Evolutionary conservation across 1,140 invertebrate species (phyloP), one percentile per base, ranked within the genome.

Genomic region (Musca vetustissima): DNA sequence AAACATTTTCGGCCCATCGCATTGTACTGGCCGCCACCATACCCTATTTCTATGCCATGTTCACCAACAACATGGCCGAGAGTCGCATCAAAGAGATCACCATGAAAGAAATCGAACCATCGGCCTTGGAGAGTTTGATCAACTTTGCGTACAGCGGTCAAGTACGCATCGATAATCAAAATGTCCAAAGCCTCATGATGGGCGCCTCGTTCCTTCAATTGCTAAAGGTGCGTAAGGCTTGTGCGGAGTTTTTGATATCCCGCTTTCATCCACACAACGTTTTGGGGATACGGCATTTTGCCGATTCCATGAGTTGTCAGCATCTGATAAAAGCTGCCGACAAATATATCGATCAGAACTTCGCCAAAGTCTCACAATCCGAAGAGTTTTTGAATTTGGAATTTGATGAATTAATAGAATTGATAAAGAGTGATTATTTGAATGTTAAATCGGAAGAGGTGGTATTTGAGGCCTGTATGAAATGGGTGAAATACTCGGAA

Each of bases 21-120:
- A 89, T 96, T 71, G 91, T 97, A 21, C 83, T 97, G 48, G 92
- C 93, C 19, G 90, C 93, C 6, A 93, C 91, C 19, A 93, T 96
- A 78, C 94, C 94, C 13, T 97, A 96, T 81, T 97, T 96, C 82
- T 88, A 94, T 84, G 93, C 91, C 15, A 96, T 97, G 94, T 96
- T 97, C 82, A 91, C 91, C 15, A 89, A 92, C 83, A 92, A 95
- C 78, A 94, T 96, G 92, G 86, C 90, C 1, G 94, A 96, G 83
- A 91, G 91, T 71, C 90, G 91, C 72, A 90, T 93, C 75, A 89
- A 89, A 76, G 92, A 94, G 77, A 93, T 96, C 52, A 90, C 87
- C 64, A 90, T 96, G 80, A 88, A 92, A 79, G 92, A 91, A 73
- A 91, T 94, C 73, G 93, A 95, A 75, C 86, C 92, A 74, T 93